A percentile compares a stretch with the other conserved stretches of the same genome.
Conservation (phyloP, 2,888 invertebrate genomes). For the Leptinotarsa tumamoca region DNA sequence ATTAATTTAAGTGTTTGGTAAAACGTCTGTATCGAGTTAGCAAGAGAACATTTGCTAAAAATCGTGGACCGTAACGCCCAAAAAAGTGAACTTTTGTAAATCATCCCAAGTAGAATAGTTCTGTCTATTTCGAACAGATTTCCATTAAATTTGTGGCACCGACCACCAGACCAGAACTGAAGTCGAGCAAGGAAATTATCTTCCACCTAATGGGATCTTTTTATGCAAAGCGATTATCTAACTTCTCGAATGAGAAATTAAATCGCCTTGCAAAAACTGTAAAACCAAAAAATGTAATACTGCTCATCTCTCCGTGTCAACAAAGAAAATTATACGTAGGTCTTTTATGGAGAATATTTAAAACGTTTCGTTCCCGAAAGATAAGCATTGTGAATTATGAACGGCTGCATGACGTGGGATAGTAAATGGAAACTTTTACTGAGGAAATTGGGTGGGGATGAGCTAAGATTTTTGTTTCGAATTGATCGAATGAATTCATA, state of each 20-base stretch:
- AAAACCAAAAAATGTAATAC: conserved; percentile 2
- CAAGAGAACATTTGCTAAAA: too few relatives aligned
- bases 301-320: conserved; percentile 15
- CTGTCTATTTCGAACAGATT: not conserved
- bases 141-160: not conserved
- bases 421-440: not conserved
- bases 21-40: too few relatives aligned
- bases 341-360: conserved; percentile 16
- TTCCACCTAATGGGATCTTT: conserved; percentile 16
- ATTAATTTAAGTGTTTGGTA: too few relatives aligned
- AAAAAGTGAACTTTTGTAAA: too few relatives aligned
- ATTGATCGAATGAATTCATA: too few relatives aligned
- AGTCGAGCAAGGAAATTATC: conserved; percentile 18
- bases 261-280: conserved; percentile 16
- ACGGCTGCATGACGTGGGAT: not conserved
- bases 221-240: conserved; percentile 19
- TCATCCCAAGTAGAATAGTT: too few relatives aligned
- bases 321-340: conserved; percentile 12
- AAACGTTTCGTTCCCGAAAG: not conserved
- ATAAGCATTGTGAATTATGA: conserved; percentile 8
- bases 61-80: too few relatives aligned
- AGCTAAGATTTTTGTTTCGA: too few relatives aligned
- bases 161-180: conserved; percentile 5
- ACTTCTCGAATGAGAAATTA: conserved; percentile 16
- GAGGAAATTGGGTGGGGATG: too few relatives aligned